Evolutionary conservation across 1,140 invertebrate genomes (phyloP).

Genomic region (Halesus radiatus): DNA sequence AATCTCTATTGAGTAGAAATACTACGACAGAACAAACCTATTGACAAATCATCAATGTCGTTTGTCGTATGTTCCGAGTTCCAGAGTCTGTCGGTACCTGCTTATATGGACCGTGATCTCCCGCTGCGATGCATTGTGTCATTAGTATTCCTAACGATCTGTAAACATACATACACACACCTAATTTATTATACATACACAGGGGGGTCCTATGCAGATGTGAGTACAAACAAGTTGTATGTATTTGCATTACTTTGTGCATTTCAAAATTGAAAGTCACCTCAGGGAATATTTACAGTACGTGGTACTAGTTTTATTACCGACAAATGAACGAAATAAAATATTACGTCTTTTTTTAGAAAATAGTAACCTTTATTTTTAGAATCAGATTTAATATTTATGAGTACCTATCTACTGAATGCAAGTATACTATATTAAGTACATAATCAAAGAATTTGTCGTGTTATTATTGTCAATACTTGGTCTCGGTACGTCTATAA

Average conservation of each 20-base stretch:
- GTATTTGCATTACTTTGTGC: background rate
- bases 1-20: no score
- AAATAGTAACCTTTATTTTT: no score
- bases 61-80: background rate
- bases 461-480: no score
- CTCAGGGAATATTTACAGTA: background rate
- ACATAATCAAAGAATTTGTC: no score
- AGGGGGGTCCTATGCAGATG: no score
- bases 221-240: background rate
- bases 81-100: background rate
- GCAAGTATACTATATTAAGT: no score
- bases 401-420: no score
- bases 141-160: slow-evolving; percentile 25
- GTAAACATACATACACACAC: background rate
- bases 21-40: no score
- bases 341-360: no score
- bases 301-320: background rate
- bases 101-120: background rate
- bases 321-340: background rate
- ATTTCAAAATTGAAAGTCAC: slow-evolving; percentile 15
- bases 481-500: no score
- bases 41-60: background rate
- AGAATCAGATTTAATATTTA: no score
- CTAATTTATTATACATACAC: no score
- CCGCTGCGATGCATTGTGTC: slow-evolving; percentile 1